Conservation (phyloP, 2,888 invertebrate genomes). For the Drosophila prolongata region DNA sequence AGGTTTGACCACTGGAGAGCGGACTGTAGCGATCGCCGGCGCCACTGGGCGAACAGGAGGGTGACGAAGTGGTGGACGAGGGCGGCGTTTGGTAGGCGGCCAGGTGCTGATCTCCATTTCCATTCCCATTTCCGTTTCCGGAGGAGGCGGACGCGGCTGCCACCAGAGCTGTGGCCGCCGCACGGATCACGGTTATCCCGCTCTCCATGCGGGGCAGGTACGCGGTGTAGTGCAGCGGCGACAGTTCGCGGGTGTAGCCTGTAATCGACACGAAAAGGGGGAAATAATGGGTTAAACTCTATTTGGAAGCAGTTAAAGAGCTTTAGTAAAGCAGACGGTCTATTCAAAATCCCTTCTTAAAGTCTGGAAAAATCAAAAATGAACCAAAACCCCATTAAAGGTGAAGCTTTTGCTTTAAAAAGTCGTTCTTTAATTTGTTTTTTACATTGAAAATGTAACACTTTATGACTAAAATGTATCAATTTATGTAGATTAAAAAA, state of each 20-base stretch:
- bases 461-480: too few relatives aligned
- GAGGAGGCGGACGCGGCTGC: constrained; percentile 52
- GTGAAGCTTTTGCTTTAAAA: too few relatives aligned
- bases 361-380: too few relatives aligned
- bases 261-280: constrained; percentile 56
- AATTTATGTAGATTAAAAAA: too few relatives aligned
- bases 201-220: constrained; percentile 88
- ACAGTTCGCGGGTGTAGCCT: constrained; percentile 92
- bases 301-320: constrained; percentile 2
- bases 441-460: too few relatives aligned
- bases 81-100: constrained; percentile 83
- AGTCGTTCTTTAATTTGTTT: too few relatives aligned
- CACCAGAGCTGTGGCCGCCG: constrained; percentile 72
- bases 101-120: constrained; percentile 61
- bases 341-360: too few relatives aligned
- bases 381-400: too few relatives aligned
- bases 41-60: constrained; percentile 82
- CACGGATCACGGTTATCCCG: constrained; percentile 86
- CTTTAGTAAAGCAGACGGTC: too few relatives aligned
- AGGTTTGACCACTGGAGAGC: constrained; percentile 84
- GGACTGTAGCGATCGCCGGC: constrained; percentile 81
- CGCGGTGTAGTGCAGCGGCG: constrained; percentile 91
- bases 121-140: constrained; percentile 3
- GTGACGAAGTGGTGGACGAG: constrained; percentile 83
- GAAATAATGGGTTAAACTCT: constrained; percentile 1